phyloP scores from a whole-genome alignment of 2,888 invertebrate genomes.

The Lampropteryx suffumata region DNA sequence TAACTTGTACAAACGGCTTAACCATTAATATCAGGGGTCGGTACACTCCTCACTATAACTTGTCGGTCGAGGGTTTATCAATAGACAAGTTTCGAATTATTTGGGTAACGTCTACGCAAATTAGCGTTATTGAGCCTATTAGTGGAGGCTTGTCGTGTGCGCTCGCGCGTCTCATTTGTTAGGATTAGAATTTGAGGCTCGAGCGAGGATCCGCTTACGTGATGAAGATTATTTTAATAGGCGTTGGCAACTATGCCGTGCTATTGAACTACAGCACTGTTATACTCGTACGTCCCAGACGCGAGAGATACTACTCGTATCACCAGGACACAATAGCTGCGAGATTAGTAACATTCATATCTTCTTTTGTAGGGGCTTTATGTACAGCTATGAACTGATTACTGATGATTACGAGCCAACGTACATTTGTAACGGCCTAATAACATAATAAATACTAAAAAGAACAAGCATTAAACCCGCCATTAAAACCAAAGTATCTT shows the following conservation, averaged over 20 bases:
- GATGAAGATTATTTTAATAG: slow-evolving; percentile 8
- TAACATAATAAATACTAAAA: no score
- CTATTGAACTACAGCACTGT: no score
- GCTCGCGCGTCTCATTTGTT: slow-evolving; percentile 35
- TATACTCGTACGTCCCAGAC: no score
- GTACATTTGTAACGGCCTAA: no score
- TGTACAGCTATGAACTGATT: no score
- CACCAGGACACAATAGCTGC: no score
- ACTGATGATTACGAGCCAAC: no score
- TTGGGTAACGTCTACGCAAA: slow-evolving; percentile 39
- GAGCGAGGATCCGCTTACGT: background rate
- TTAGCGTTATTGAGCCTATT: slow-evolving; percentile 34
- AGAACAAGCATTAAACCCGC: background rate
- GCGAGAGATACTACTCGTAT: no score
- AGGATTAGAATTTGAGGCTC: slow-evolving; percentile 13
- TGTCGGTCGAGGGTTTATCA: slow-evolving; percentile 24
- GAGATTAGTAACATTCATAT: no score
- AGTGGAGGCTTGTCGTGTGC: slow-evolving; percentile 17
- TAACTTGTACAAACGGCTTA: background rate
- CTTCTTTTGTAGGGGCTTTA: no score
- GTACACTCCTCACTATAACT: slow-evolving; percentile 42
- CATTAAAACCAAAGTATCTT: background rate
- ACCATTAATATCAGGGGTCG: slow-evolving; percentile 25
- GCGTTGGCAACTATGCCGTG: background rate
- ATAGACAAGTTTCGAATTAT: slow-evolving; percentile 14